phyloP scores from a whole-genome alignment of 2,888 invertebrate species.

The Heliconius erato region DNA sequence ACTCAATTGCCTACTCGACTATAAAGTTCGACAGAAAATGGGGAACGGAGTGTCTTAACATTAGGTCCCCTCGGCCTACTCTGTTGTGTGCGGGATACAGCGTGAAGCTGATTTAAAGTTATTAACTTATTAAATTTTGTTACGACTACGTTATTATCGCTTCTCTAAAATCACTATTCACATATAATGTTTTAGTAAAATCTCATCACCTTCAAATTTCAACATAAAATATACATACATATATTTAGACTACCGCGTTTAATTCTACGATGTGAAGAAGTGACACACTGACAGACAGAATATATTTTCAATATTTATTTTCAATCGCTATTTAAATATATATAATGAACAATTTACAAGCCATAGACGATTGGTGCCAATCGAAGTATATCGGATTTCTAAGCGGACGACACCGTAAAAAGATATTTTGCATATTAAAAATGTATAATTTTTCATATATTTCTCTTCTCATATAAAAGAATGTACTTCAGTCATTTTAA shows the following conservation, averaged over 20 bases:
- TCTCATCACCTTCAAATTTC: not conserved
- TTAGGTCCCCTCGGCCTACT: too few species aligned
- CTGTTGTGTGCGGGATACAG: too few species aligned
- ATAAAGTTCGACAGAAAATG: too few species aligned
- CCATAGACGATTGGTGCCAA: slow-evolving; percentile 25
- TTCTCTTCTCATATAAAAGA: slow-evolving; percentile 4
- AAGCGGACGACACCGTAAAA: slow-evolving; percentile 11
- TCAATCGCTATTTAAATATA: slow-evolving; percentile 6
- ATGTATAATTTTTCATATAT: not conserved
- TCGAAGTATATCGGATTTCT: slow-evolving; percentile 34
- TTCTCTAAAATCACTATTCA: not conserved
- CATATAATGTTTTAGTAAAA: not conserved
- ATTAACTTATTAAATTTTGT: too few species aligned
- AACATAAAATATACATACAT: not conserved
- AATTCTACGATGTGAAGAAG: slow-evolving; percentile 12
- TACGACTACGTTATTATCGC: too few species aligned
- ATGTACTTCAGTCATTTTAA: not conserved
- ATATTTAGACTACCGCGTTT: not conserved
- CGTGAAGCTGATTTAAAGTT: too few species aligned
- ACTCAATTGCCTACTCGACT: too few species aligned
- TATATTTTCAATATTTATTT: slow-evolving; percentile 1
- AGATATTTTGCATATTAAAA: slow-evolving; percentile 29
- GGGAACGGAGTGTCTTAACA: too few species aligned
- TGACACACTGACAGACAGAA: not conserved
- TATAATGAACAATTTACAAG: slow-evolving; percentile 14